Percentiles rank a stretch among this genome's conserved stretches.
These are phyloP conservation scores for Lamellibrachia luymesi DNA, from an alignment of 1,140 invertebrate genomes.

Conservation along the genomic window DNA sequence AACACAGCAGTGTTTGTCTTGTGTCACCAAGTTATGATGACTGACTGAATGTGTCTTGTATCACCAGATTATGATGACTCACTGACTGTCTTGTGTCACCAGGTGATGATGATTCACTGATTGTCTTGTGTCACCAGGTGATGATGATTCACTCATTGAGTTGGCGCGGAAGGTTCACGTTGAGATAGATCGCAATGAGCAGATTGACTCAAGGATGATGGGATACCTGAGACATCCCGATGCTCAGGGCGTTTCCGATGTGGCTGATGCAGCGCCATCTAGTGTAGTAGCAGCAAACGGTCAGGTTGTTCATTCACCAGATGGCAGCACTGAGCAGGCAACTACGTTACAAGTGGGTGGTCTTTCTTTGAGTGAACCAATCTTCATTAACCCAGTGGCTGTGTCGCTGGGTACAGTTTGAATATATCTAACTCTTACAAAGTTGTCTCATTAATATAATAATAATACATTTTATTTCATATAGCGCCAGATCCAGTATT, in stretches of 20 bases:
- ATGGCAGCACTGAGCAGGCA: not conserved
- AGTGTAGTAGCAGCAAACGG: not conserved
- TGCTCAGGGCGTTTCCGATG: not conserved
- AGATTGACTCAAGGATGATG: not conserved
- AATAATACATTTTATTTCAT: too few species aligned
- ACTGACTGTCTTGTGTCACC: too few species aligned
- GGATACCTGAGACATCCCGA: not conserved
- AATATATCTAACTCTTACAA: not conserved
- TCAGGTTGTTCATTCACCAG: not conserved
- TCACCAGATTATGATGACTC: not conserved
- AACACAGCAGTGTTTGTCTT: not conserved
- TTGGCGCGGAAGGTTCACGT: constrained; percentile 1
- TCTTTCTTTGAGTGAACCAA: not conserved
- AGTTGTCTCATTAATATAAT: not conserved
- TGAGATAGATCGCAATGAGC: not conserved
- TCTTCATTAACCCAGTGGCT: not conserved
- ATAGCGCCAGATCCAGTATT: too few species aligned
- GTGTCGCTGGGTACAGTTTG: not conserved
- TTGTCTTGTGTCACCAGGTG: not conserved
- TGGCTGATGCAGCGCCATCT: not conserved
- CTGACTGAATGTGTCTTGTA: not conserved
- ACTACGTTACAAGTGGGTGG: not conserved
- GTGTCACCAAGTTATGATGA: not conserved
- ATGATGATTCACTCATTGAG: constrained; percentile 8
- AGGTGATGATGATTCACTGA: not conserved